Evolutionary conservation across 2,888 invertebrate genomes (phyloP).

Genomic region (Tuta absoluta): DNA sequence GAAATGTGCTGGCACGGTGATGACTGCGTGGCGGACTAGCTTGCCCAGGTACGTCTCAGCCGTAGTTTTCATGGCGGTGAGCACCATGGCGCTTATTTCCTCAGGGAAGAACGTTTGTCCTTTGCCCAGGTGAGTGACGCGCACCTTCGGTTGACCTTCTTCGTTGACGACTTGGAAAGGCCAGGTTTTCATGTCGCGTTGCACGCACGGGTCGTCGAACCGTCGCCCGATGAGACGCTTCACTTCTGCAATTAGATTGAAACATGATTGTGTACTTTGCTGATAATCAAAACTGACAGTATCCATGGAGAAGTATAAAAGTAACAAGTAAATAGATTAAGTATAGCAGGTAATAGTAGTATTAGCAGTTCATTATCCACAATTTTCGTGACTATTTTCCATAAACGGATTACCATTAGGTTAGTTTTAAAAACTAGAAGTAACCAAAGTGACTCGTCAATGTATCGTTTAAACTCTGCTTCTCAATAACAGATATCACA

Average conservation of each 20-base stretch:
- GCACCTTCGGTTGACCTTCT: slow-evolving; percentile 4
- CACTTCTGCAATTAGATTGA: slow-evolving; percentile 13
- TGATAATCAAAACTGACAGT: too few relatives aligned
- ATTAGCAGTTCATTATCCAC: too few relatives aligned
- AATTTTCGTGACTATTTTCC: too few relatives aligned
- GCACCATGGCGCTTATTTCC: slow-evolving; percentile 22
- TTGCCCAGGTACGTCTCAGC: slow-evolving; percentile 79
- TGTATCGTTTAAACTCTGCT: too few relatives aligned
- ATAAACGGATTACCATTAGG: too few relatives aligned
- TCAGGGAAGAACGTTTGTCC: slow-evolving; percentile 1
- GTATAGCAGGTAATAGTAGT: too few relatives aligned
- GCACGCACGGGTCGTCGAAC: slow-evolving; percentile 13
- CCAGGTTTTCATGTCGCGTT: slow-evolving; percentile 8
- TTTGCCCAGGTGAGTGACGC: background rate
- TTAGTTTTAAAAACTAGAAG: too few relatives aligned
- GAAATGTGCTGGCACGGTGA: slow-evolving; percentile 88
- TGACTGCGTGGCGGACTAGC: slow-evolving; percentile 83
- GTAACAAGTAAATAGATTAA: too few relatives aligned
- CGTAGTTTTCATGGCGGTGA: background rate
- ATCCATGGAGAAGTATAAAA: too few relatives aligned
- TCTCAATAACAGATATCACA: too few relatives aligned
- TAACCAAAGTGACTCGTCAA: too few relatives aligned
- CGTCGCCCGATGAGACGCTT: slow-evolving; percentile 14
- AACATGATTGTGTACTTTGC: too few relatives aligned
- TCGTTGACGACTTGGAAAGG: slow-evolving; percentile 17